A percentile compares a stretch with the other conserved stretches of the same genome.
Evolutionary conservation across 2,888 invertebrate genomes (phyloP).

Genomic region (Plebejus argus): DNA sequence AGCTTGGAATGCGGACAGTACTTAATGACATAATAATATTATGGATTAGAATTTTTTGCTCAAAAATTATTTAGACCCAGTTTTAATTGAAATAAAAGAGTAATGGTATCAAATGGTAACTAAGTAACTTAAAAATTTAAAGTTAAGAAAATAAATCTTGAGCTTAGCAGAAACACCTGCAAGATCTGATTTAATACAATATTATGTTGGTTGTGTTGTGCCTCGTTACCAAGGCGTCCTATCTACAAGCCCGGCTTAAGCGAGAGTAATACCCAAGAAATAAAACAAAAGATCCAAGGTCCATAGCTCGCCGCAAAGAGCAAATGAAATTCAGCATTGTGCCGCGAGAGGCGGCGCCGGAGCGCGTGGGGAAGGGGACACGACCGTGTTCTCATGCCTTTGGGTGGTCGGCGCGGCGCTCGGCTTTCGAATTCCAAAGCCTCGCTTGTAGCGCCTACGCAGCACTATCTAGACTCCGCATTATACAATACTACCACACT

Average conservation of each 20-base stretch:
- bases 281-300: conserved; percentile 53
- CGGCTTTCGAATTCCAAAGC: conserved; percentile 80
- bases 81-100: background rate
- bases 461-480: conserved; percentile 48
- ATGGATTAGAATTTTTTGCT: background rate
- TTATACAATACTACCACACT: conserved; percentile 23
- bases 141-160: background rate
- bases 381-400: conserved; percentile 77
- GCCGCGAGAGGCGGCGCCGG: conserved; percentile 72
- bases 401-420: conserved; percentile 79
- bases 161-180: background rate
- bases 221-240: background rate
- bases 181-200: background rate
- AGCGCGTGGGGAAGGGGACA: conserved; percentile 75
- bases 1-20: conserved; percentile 69
- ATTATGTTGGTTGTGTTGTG: conserved; percentile 6
- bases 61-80: background rate
- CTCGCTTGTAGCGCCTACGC: conserved; percentile 77
- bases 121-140: background rate
- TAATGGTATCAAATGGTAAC: background rate
- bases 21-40: conserved; percentile 45
- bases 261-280: conserved; percentile 41
- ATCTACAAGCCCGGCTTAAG: conserved; percentile 38
- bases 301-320: conserved; percentile 60
- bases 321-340: conserved; percentile 78